phyloP scores from a whole-genome alignment of 2,888 invertebrate species.

The Arenicola marina region DNA sequence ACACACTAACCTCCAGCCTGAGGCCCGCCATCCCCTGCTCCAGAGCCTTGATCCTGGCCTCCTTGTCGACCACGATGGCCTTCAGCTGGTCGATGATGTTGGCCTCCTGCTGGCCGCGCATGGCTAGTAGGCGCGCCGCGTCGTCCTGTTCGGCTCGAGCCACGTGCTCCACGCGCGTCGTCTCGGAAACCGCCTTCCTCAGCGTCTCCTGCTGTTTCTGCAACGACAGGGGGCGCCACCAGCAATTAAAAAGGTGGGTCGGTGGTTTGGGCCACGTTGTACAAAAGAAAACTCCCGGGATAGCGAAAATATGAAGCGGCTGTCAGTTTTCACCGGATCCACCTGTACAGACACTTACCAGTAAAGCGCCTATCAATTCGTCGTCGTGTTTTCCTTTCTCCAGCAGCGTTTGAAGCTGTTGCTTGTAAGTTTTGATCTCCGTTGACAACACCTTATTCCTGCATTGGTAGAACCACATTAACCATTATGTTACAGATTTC shows the following conservation, averaged over 20 bases:
- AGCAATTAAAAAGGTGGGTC: too few species aligned
- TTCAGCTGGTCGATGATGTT: slow-evolving; percentile 56
- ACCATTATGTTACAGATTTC: neutral
- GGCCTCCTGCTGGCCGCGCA: slow-evolving; percentile 50
- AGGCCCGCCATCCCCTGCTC: slow-evolving; percentile 46
- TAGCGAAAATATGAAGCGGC: too few species aligned
- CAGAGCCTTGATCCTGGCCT: slow-evolving; percentile 48
- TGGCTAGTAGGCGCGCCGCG: slow-evolving; percentile 39
- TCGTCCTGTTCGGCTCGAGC: slow-evolving; percentile 35
- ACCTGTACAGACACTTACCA: too few species aligned
- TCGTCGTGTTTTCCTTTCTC: slow-evolving; percentile 61
- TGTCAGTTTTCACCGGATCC: too few species aligned
- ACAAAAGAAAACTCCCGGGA: too few species aligned
- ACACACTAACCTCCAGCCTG: neutral
- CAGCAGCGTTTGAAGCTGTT: slow-evolving; percentile 54
- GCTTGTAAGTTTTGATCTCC: slow-evolving; percentile 55
- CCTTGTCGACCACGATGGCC: slow-evolving; percentile 52
- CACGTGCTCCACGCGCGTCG: slow-evolving; percentile 36
- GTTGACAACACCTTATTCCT: slow-evolving; percentile 56
- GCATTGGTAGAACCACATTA: slow-evolving; percentile 24
- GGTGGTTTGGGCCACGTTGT: too few species aligned
- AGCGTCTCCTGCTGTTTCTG: slow-evolving; percentile 33
- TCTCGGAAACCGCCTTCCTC: slow-evolving; percentile 40
- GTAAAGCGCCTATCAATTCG: slow-evolving; percentile 58
- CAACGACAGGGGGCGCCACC: neutral